These are phyloP conservation scores for Apodemus speciosus DNA, from an alignment of 2,113 vertebrate genomes.

Conservation along the genomic window DNA sequence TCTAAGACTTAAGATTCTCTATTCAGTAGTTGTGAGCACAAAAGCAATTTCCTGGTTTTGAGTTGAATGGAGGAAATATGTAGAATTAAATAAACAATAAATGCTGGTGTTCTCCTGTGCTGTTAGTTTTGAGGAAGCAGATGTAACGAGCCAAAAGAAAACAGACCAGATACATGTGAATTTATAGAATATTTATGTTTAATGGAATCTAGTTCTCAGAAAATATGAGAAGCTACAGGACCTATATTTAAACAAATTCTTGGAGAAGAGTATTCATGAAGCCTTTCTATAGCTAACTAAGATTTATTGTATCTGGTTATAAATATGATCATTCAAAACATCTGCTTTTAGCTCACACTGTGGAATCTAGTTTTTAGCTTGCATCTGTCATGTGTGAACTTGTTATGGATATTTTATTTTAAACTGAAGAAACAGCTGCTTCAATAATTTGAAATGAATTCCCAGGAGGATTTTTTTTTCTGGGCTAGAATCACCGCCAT, in stretches of 20 bases:
- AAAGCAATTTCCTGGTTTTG: neutral
- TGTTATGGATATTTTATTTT: constrained; percentile 89
- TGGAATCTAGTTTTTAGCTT: constrained; percentile 85
- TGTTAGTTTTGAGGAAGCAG: constrained; percentile 56
- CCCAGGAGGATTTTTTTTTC: constrained; percentile 82
- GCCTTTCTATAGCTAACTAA: constrained; percentile 72
- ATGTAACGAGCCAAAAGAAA: constrained; percentile 52
- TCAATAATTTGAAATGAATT: constrained; percentile 86
- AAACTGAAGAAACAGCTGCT: constrained; percentile 88
- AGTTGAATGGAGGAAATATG: neutral
- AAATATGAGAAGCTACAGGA: constrained; percentile 72
- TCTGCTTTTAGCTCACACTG: constrained; percentile 88
- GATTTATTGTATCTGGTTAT: constrained; percentile 78
- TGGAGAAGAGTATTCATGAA: constrained; percentile 70
- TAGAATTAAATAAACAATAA: constrained; percentile 58
- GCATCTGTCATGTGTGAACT: constrained; percentile 91
- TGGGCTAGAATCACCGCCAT: constrained; percentile 72
- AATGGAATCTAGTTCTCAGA: constrained; percentile 68
- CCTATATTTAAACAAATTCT: constrained; percentile 72
- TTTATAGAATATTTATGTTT: constrained; percentile 62
- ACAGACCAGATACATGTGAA: constrained; percentile 37
- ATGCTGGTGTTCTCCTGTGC: neutral
- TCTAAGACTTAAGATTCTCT: constrained; percentile 38
- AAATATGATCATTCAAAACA: constrained; percentile 89
- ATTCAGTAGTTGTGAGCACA: neutral